These are phyloP conservation scores for Momotus momota DNA, from an alignment of 2,797 vertebrate genomes.

Conservation along the genomic window DNA sequence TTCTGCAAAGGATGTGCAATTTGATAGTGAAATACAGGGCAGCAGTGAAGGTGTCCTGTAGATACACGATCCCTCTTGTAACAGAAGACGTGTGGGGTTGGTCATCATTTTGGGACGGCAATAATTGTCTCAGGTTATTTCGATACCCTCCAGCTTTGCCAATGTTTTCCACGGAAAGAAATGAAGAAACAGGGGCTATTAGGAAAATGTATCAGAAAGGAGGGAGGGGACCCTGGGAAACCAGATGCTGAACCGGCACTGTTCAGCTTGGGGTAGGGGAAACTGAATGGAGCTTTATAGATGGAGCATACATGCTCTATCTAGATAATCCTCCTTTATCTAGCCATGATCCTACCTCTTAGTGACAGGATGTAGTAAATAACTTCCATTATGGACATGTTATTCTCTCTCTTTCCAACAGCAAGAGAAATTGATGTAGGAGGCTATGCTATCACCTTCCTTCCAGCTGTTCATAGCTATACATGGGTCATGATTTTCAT, in stretches of 20 bases:
- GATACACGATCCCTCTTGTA: background rate
- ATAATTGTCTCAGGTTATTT: background rate
- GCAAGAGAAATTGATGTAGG: background rate
- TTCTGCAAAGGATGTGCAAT: background rate
- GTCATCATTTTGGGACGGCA: background rate
- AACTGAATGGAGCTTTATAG: background rate
- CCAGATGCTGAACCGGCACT: background rate
- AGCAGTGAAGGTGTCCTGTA: background rate
- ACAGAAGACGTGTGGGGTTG: background rate
- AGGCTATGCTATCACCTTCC: background rate
- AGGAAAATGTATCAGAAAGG: background rate
- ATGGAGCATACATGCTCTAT: too few species aligned
- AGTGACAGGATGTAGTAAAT: background rate
- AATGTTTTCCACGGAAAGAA: background rate
- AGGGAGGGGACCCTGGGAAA: background rate
- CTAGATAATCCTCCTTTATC: background rate
- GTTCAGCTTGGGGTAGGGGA: background rate
- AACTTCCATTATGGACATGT: background rate
- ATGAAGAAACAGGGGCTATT: background rate
- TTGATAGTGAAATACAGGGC: rapidly evolving
- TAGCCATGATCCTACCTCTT: background rate
- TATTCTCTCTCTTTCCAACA: background rate
- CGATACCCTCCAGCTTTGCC: background rate
- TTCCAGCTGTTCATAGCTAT: background rate
- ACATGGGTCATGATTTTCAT: background rate